Base-by-base conservation (phyloP, 64 coral and sea anemone genomes). In the Porites australiensis region DNA sequence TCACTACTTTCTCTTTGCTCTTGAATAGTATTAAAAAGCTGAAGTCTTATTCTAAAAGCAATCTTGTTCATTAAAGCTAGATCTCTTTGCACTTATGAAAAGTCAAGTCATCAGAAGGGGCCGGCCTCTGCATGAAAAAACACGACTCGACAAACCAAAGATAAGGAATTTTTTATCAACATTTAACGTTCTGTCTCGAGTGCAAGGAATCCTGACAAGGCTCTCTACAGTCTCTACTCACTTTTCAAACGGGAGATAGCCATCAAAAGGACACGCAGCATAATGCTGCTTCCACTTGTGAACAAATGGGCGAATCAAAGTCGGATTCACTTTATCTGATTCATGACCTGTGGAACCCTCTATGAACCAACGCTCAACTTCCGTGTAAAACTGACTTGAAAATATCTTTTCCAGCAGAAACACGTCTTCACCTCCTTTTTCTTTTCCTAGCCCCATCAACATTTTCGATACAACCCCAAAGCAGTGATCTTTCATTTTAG, bases 241-340 rank as follows among this genome's bases (percentile, higher is more conserved):
- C 93, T 69, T 77, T 83, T 76, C 50, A 85, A 86, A 2, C 1
- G 93, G 79, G 3, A 89, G 53, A 63, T 94, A 89, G 54, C 93
- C 71, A 77, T 77, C 57, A 77, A 94, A 94, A 16, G 73, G 45
- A 83, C 87, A 89, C 14, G 93, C 62, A 85, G 0, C 1, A 58
- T 94, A 89, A 13, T 94, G 93, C 23, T 82, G 69, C 43, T 64
- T 89, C 93, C 93, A 94, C 13, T 82, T 49, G 50, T 94, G 87
- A 50, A 48, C 50, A 67, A 89, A 82, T 58, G 93, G 93, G 22
- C 93, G 87, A 58, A 94, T 88, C 46, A 94, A 73, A 16, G 93
- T 94, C n/a, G 93, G 93, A 21, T 89, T 94, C 4, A 65, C 53
- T 15, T 70, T 70, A 0, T 67, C 23, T 0, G 46, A 12, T 0